Evolutionary conservation across 2,888 invertebrate species (phyloP).

Genomic region (Lamellibrachia satsuma): DNA sequence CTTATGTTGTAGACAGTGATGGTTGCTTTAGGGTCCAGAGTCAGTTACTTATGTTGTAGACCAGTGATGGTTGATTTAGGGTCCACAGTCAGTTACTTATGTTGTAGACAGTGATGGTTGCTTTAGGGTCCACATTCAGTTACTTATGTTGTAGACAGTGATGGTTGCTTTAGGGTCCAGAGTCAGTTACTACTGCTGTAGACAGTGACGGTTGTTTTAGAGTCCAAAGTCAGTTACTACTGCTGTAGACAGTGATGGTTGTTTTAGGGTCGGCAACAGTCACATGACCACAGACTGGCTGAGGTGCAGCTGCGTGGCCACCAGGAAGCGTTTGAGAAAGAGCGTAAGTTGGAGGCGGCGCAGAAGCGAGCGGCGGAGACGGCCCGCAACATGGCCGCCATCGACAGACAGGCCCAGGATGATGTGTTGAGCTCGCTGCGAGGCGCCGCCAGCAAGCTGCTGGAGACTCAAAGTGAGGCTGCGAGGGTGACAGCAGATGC

Average conservation of each 20-base stretch:
- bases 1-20: no score
- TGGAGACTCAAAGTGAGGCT: constrained; percentile 50
- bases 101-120: no score
- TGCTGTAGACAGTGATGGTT: not conserved
- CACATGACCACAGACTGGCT: constrained; percentile 52
- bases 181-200: no score
- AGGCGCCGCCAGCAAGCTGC: constrained; percentile 44
- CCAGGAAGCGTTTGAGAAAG: constrained; percentile 51
- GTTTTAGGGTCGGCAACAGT: constrained; percentile 55
- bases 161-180: no score
- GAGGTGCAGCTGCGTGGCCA: constrained; percentile 52
- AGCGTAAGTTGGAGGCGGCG: constrained; percentile 50
- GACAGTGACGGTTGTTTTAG: no score
- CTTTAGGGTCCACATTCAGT: no score
- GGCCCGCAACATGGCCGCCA: constrained; percentile 43
- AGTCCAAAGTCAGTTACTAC: no score
- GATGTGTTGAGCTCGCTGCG: constrained; percentile 44
- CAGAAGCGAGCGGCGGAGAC: constrained; percentile 37
- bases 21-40: no score
- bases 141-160: no score
- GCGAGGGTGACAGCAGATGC: constrained; percentile 54
- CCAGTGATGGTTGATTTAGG: no score
- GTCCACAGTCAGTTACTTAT: no score
- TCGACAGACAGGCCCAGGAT: constrained; percentile 41
- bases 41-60: no score